A percentile compares a stretch with the other conserved stretches of the same genome.
These are phyloP conservation scores for Ptychochromis oligacanthus DNA, from an alignment of 2,113 vertebrate genomes.

Conservation along the genomic window DNA sequence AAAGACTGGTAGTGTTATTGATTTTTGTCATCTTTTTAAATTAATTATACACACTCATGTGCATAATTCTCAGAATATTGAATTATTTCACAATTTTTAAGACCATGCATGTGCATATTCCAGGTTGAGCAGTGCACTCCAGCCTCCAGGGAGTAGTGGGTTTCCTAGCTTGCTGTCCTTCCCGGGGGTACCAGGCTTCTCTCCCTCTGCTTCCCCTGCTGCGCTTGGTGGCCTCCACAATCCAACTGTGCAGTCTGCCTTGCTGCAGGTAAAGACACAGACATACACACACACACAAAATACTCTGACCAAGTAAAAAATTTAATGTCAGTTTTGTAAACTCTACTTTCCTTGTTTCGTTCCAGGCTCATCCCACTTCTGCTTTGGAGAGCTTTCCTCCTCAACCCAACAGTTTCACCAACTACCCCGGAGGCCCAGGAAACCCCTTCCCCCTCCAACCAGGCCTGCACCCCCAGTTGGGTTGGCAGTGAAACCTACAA, in stretches of 20 bases:
- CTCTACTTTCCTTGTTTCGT: not conserved
- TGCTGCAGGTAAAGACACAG: constrained; percentile 86
- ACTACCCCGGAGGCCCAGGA: constrained; percentile 88
- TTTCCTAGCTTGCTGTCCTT: constrained; percentile 94
- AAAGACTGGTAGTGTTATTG: not conserved
- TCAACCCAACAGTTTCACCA: constrained; percentile 90
- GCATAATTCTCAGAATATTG: too few relatives aligned
- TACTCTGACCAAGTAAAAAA: not conserved
- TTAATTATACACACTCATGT: too few relatives aligned
- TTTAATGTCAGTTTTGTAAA: not conserved
- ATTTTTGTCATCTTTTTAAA: not conserved
- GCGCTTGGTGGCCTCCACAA: constrained; percentile 90
- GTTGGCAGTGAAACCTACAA: constrained; percentile 88
- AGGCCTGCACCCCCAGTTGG: constrained; percentile 89
- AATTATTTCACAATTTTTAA: not conserved
- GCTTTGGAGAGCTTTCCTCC: constrained; percentile 89
- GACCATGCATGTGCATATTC: constrained; percentile 24
- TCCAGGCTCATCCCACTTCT: constrained; percentile 89
- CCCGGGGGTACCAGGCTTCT: constrained; percentile 91
- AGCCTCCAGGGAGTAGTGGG: constrained; percentile 86
- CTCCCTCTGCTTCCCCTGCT: constrained; percentile 85
- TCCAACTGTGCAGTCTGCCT: constrained; percentile 87
- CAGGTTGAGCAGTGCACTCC: constrained; percentile 88
- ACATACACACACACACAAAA: not conserved
- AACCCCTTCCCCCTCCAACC: constrained; percentile 92